Percentiles rank a stretch among this genome's conserved stretches.
Evolutionary conservation across 2,797 vertebrate species (phyloP).

Genomic region (Alca torda): DNA sequence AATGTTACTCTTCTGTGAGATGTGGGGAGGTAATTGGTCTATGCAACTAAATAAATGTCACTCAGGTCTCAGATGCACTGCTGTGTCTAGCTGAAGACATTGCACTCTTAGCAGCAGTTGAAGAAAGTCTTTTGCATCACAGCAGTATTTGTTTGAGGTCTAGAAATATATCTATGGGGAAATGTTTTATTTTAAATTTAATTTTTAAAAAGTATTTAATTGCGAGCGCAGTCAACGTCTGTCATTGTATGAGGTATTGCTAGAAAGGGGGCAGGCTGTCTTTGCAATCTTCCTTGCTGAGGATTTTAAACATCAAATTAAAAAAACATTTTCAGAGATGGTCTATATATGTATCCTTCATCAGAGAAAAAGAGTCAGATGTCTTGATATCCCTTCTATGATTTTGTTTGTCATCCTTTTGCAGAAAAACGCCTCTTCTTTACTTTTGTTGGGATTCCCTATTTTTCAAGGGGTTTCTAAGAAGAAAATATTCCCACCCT

Average conservation of each 20-base stretch:
- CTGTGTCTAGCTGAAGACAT: not conserved
- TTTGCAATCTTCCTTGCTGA: not conserved
- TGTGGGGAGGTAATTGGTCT: not conserved
- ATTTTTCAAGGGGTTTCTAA: not conserved
- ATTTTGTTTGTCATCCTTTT: not conserved
- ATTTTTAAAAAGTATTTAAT: not conserved
- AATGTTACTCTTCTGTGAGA: not conserved
- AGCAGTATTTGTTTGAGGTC: not conserved
- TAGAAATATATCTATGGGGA: not conserved
- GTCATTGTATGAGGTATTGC: not conserved
- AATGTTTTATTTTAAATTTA: not conserved
- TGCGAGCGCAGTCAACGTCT: not conserved
- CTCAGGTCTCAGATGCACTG: not conserved
- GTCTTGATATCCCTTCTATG: not conserved
- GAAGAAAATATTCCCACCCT: not conserved
- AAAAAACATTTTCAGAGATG: not conserved
- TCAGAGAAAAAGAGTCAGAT: not conserved
- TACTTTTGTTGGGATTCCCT: not conserved
- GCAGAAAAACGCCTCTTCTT: not conserved
- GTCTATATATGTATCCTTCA: not conserved
- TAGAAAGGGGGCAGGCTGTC: not conserved
- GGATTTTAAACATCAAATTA: not conserved
- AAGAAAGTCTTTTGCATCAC: not conserved
- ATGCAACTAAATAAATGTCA: not conserved
- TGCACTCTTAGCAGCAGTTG: not conserved